These are phyloP conservation scores for Trypoxylon attenuatum DNA, from an alignment of 2,888 invertebrate genomes.

Conservation along the genomic window DNA sequence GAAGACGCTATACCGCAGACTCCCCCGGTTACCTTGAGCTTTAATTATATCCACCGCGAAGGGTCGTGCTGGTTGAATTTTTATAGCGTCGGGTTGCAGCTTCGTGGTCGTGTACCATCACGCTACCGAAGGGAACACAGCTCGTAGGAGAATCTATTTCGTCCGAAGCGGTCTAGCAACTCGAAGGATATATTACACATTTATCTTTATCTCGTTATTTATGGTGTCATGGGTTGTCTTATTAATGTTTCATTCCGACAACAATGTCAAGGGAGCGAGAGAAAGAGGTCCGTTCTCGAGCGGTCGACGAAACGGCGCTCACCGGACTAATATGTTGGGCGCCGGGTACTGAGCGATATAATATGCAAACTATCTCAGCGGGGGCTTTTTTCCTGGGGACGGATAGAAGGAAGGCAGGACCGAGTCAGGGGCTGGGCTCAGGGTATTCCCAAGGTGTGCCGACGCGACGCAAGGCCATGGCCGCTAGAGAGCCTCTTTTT, in stretches of 20 bases:
- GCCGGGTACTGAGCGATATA: background rate
- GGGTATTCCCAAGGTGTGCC: background rate
- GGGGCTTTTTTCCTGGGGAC: slow-evolving; percentile 3
- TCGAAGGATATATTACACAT: background rate
- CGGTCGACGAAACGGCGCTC: background rate
- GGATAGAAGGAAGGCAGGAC: background rate
- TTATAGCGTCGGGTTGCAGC: too few relatives aligned
- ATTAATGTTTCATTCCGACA: background rate
- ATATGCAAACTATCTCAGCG: slow-evolving; percentile 12
- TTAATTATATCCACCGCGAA: too few relatives aligned
- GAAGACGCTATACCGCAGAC: too few relatives aligned
- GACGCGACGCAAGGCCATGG: slow-evolving; percentile 16
- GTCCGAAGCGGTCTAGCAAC: background rate
- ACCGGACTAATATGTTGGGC: background rate
- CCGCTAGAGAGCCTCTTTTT: slow-evolving; percentile 23
- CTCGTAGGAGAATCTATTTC: slow-evolving; percentile 1
- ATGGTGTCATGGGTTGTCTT: background rate
- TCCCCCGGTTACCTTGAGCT: too few relatives aligned
- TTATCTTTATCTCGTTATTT: background rate
- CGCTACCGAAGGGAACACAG: too few relatives aligned
- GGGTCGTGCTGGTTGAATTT: too few relatives aligned
- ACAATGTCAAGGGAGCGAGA: background rate
- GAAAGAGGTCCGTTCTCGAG: background rate
- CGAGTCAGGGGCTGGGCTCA: background rate
- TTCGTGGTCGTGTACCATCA: too few relatives aligned